Conservation (phyloP, 2,113 vertebrate genomes). For the Pedetes capensis region DNA sequence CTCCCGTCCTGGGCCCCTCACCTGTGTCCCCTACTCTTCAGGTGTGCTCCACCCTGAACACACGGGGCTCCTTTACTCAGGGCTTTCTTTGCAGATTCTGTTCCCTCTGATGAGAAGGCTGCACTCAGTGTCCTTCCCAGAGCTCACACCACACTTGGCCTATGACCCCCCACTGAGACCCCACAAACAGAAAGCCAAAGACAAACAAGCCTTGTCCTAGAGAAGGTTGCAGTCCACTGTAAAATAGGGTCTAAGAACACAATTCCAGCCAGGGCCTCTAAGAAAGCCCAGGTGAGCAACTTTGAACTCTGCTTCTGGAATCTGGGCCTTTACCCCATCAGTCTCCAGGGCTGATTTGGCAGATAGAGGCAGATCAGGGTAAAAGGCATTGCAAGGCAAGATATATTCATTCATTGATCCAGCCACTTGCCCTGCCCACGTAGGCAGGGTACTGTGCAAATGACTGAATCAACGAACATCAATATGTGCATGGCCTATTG, state of each 20-base stretch:
- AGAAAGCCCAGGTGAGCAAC: not conserved
- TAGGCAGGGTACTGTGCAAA: not conserved
- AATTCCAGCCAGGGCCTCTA: not conserved
- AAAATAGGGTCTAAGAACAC: not conserved
- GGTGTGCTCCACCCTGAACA: not conserved
- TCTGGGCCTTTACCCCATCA: not conserved
- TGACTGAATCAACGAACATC: not conserved
- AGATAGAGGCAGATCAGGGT: not conserved
- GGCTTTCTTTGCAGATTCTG: not conserved
- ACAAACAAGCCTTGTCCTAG: not conserved
- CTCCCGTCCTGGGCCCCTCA: rapidly evolving
- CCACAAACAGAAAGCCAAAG: not conserved
- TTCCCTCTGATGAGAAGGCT: not conserved
- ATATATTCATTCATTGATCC: not conserved
- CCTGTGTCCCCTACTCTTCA: not conserved
- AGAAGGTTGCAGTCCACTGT: not conserved
- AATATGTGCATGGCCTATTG: not conserved
- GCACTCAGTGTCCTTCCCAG: not conserved
- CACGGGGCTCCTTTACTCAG: not conserved
- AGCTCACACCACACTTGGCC: not conserved
- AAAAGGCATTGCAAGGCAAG: not conserved
- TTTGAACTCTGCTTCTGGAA: not conserved
- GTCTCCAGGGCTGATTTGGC: not conserved
- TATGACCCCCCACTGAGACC: not conserved
- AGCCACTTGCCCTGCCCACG: too few species aligned